These are phyloP conservation scores for Cyclopterus lumpus DNA, from an alignment of 2,797 vertebrate genomes.

Conservation along the genomic window DNA sequence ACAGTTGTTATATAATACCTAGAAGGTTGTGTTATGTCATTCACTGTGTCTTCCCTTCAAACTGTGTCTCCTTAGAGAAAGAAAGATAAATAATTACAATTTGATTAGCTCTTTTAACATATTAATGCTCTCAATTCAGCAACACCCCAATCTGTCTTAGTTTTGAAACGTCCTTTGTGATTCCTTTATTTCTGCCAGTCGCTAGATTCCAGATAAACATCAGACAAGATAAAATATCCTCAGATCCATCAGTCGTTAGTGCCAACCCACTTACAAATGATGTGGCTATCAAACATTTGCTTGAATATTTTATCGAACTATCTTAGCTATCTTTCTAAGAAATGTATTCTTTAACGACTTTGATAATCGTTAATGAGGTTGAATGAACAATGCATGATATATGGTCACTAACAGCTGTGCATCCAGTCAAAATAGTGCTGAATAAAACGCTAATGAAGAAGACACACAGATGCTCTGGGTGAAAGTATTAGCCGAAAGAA, in stretches of 20 bases:
- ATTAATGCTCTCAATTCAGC: conserved; percentile 9
- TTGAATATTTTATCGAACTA: conserved; percentile 1
- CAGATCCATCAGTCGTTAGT: neutral
- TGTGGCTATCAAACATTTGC: neutral
- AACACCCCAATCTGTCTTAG: conserved; percentile 17
- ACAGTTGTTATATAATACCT: conserved; percentile 53
- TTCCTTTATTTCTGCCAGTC: conserved; percentile 9
- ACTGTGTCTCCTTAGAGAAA: conserved; percentile 35
- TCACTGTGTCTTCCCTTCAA: conserved; percentile 38
- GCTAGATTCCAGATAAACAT: neutral
- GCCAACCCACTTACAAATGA: neutral
- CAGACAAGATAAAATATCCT: neutral
- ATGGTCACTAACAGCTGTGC: neutral
- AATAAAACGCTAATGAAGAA: neutral
- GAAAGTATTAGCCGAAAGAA: conserved; percentile 5
- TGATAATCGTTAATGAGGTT: neutral
- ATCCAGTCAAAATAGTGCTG: neutral
- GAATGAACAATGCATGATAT: neutral
- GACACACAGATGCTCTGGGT: neutral
- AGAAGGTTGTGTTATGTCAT: conserved; percentile 62
- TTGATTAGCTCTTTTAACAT: conserved; percentile 41
- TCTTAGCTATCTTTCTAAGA: neutral
- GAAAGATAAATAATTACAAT: conserved; percentile 18
- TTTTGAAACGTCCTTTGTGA: conserved; percentile 8
- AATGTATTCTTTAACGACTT: neutral